Conservation (phyloP, 2,888 invertebrate species). For the Lutraria lutraria region DNA sequence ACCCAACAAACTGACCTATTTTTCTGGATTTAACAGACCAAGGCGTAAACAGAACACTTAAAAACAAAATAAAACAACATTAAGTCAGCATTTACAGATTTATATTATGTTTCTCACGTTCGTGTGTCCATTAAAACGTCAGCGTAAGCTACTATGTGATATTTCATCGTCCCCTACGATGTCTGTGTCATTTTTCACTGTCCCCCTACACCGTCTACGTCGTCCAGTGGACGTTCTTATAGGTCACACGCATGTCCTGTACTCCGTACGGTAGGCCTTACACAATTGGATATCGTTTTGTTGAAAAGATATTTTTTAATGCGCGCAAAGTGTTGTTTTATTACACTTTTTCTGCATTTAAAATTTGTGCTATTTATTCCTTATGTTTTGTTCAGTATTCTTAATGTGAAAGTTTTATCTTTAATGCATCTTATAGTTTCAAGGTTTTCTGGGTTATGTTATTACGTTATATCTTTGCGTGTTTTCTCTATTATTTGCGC, state of each 20-base stretch:
- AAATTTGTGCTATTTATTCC: too few relatives aligned
- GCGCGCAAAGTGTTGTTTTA: too few relatives aligned
- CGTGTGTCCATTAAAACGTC: neutral
- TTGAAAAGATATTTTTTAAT: neutral
- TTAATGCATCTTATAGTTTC: too few relatives aligned
- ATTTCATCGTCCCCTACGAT: too few relatives aligned
- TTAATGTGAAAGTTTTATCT: too few relatives aligned
- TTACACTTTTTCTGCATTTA: too few relatives aligned
- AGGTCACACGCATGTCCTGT: neutral
- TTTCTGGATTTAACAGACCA: neutral
- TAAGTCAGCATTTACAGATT: neutral
- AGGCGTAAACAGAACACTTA: neutral
- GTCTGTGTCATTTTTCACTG: neutral
- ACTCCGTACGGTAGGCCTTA: neutral
- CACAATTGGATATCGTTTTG: neutral
- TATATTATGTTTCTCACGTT: neutral
- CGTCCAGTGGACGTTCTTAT: neutral
- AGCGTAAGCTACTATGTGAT: neutral
- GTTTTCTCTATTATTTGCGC: too few relatives aligned
- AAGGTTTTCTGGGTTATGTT: too few relatives aligned
- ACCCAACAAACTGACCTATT: neutral
- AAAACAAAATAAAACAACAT: neutral
- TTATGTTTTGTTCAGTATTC: too few relatives aligned
- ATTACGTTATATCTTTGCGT: too few relatives aligned
- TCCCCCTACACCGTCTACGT: constrained; percentile 15